Base-by-base conservation (phyloP, 1,140 invertebrate genomes). In the Grapholita molesta region DNA sequence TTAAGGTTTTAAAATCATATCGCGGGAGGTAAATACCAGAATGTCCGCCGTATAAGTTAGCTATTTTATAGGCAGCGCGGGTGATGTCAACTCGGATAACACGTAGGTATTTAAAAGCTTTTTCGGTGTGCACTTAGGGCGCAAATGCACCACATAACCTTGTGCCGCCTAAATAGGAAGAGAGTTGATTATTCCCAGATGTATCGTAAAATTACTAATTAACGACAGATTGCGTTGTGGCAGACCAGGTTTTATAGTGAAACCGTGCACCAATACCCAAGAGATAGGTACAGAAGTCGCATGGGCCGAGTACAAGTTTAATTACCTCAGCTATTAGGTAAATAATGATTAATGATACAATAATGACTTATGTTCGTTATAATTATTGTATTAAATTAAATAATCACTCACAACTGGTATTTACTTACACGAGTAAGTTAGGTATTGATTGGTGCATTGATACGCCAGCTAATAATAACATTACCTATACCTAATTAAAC, bases 191-290 rank as follows among this genome's bases (percentile, higher is more conserved):
- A 80, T 75, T 82, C 72, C 72, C 70, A 72, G 72, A 77, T 84
- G 84, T 84, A 84, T 84, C 88, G 80, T 90, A 91, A 91, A 90
- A 87, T 91, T 84, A 85, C 80, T 86, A 87, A 84, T 72, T 89
- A 85, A 89, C 79, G 83, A 77, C 83, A 74, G 24, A 64, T 74
- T 73, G 76, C 73, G 72, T 82, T 85, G 83, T 86, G 88, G 85
- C 82, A 82, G 73, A 86, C 84, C 79, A 74, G 89, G n/a, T n/a
- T 86, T 86, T 72, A 72, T 70, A 77, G 68, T 68, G 42, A 74
- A 76, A 72, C 71, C 76, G 77, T 79, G 76, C 75, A 72, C 80
- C 38, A 48, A n/a, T n/a, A n/a, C n/a, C n/a, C n/a, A n/a, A n/a
- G n/a, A n/a, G n/a, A n/a, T n/a, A n/a, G n/a, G n/a, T n/a, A n/a